Evolutionary conservation across 2,888 invertebrate species (phyloP).

Genomic region (Meghimatium bilineatum): DNA sequence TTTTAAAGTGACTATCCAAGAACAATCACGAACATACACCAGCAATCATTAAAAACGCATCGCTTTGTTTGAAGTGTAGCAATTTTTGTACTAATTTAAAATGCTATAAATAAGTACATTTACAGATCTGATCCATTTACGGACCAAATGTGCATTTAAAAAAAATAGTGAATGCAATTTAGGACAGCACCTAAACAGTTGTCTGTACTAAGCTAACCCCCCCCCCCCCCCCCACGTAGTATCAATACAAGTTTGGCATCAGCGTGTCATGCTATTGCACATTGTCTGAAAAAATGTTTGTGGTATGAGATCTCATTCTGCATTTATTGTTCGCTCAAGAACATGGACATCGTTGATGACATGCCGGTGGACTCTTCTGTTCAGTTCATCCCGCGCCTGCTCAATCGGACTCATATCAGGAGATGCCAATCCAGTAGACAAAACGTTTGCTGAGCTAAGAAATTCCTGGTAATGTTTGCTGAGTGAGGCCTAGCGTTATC

Average conservation of each 20-base stretch:
- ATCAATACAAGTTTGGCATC: neutral
- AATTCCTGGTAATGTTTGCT: constrained; percentile 3
- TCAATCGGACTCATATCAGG: neutral
- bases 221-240: neutral
- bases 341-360: constrained; percentile 8
- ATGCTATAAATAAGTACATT: too few relatives aligned
- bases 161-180: too few relatives aligned
- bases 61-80: too few relatives aligned
- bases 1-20: too few relatives aligned
- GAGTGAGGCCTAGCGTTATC: constrained; percentile 11
- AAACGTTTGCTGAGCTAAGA: constrained; percentile 11
- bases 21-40: too few relatives aligned
- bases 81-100: too few relatives aligned
- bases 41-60: too few relatives aligned
- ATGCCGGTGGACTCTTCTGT: too few relatives aligned
- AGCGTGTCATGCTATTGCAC: neutral
- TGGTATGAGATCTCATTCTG: constrained; percentile 4
- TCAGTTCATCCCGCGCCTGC: constrained; percentile 18
- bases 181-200: too few relatives aligned
- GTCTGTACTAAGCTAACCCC: too few relatives aligned
- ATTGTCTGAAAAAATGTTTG: neutral
- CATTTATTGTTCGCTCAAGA: constrained; percentile 9
- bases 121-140: too few relatives aligned
- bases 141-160: too few relatives aligned
- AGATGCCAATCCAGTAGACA: constrained; percentile 2